These are phyloP conservation scores for Melangyna quadrimaculata DNA, from an alignment of 2,888 invertebrate genomes.

Conservation along the genomic window DNA sequence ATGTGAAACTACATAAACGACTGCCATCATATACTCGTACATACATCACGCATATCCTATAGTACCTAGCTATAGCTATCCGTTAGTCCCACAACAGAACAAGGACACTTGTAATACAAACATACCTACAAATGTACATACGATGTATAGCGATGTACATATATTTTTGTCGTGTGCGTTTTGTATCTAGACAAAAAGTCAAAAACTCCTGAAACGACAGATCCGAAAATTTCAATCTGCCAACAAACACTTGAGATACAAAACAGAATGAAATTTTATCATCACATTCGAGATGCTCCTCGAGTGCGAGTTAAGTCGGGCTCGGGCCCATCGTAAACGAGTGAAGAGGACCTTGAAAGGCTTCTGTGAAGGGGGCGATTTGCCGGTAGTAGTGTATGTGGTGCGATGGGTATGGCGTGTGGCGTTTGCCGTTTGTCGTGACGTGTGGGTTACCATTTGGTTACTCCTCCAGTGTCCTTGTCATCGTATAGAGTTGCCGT, in stretches of 20 bases:
- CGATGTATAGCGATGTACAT: too few relatives aligned
- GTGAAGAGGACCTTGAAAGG: conserved; percentile 46
- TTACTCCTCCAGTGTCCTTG: conserved; percentile 20
- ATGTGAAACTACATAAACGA: conserved; percentile 38
- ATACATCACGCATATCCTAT: background rate
- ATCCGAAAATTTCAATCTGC: conserved; percentile 70
- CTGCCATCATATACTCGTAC: too few relatives aligned
- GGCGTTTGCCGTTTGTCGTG: too few relatives aligned
- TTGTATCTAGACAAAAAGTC: conserved; percentile 61
- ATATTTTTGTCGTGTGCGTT: conserved; percentile 25
- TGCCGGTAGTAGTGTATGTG: background rate
- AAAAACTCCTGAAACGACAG: conserved; percentile 66
- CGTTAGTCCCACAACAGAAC: background rate
- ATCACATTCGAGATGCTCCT: conserved; percentile 51
- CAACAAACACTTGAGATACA: conserved; percentile 64
- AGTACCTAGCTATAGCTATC: background rate
- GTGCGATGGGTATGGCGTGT: conserved; percentile 4
- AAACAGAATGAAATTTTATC: conserved; percentile 68
- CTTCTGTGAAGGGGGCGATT: background rate
- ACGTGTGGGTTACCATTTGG: conserved; percentile 18
- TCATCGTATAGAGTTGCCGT: conserved; percentile 23
- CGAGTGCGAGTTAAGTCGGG: conserved; percentile 13
- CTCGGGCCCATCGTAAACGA: conserved; percentile 45
- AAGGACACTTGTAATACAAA: conserved; percentile 29
- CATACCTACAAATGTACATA: background rate